These are phyloP conservation scores for Poecilia picta DNA, from an alignment of 2,797 vertebrate genomes.

Conservation along the genomic window DNA sequence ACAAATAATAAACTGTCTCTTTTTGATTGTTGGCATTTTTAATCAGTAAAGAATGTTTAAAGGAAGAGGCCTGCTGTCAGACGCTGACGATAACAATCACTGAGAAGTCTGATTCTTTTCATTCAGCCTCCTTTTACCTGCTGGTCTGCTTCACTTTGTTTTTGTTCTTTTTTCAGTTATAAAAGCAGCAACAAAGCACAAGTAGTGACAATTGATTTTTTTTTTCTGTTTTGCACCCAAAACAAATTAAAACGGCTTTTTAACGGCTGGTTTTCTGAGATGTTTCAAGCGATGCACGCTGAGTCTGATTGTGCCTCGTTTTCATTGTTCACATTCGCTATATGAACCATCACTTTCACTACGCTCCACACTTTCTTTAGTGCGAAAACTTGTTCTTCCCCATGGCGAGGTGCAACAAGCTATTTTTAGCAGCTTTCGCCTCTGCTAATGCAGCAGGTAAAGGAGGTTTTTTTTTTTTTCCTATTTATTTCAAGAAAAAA, in stretches of 20 bases:
- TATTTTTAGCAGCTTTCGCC: not conserved
- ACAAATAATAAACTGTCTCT: not conserved
- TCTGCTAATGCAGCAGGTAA: not conserved
- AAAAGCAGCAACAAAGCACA: not conserved
- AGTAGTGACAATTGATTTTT: conserved; percentile 21
- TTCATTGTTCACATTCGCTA: conserved; percentile 16
- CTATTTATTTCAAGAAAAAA: not conserved
- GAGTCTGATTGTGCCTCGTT: conserved; percentile 2
- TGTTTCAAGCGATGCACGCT: conserved; percentile 11
- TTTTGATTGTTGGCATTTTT: not conserved
- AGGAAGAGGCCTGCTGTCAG: not conserved
- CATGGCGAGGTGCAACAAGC: not conserved
- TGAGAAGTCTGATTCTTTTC: not conserved
- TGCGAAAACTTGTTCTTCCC: not conserved
- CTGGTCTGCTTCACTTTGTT: not conserved
- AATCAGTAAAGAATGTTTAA: not conserved
- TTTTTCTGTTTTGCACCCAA: not conserved
- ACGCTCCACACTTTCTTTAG: conserved; percentile 1
- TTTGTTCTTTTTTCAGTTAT: not conserved
- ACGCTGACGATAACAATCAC: not conserved
- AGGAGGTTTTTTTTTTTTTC: not conserved
- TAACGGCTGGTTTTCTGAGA: conserved; percentile 19
- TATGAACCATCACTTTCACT: conserved; percentile 1
- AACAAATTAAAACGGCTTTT: conserved; percentile 11
- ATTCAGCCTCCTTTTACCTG: not conserved